These are phyloP conservation scores for Cyprinodon variegatus DNA, from an alignment of 2,113 vertebrate genomes.

Conservation along the genomic window DNA sequence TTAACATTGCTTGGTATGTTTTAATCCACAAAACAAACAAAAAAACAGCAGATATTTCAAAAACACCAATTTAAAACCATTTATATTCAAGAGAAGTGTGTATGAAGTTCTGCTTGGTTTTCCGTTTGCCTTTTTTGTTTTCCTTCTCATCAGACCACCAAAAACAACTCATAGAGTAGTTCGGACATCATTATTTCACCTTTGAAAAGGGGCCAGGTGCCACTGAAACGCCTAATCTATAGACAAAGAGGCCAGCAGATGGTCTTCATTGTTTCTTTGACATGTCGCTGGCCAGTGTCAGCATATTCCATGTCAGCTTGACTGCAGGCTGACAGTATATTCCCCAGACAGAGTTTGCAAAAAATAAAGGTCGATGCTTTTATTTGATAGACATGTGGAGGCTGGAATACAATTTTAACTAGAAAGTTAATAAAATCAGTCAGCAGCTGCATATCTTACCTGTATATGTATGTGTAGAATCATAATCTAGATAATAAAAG, in stretches of 20 bases:
- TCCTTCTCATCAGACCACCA: neutral
- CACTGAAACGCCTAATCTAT: slow-evolving; percentile 54
- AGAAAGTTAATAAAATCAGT: slow-evolving; percentile 22
- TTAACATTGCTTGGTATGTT: neutral
- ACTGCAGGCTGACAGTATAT: slow-evolving; percentile 36
- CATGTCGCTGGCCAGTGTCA: slow-evolving; percentile 62
- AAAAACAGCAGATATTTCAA: neutral
- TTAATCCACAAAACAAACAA: neutral
- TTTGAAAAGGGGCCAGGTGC: slow-evolving; percentile 60
- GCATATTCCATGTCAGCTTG: slow-evolving; percentile 75
- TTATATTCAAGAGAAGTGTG: neutral
- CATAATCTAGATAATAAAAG: slow-evolving; percentile 60
- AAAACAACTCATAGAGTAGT: slow-evolving; percentile 15
- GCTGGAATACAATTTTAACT: slow-evolving; percentile 63
- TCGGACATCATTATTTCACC: slow-evolving; percentile 41
- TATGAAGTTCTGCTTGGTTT: neutral
- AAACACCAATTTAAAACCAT: neutral
- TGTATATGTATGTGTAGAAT: slow-evolving; percentile 57
- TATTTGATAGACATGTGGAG: slow-evolving; percentile 66
- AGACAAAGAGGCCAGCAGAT: slow-evolving; percentile 71
- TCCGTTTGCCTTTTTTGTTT: neutral
- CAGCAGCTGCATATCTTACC: slow-evolving; percentile 35
- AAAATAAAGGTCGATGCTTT: slow-evolving; percentile 48
- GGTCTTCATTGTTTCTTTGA: slow-evolving; percentile 65
- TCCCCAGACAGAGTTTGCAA: slow-evolving; percentile 50